These are phyloP conservation scores for Unio pictorum DNA, from an alignment of 2,888 invertebrate genomes.

Conservation along the genomic window DNA sequence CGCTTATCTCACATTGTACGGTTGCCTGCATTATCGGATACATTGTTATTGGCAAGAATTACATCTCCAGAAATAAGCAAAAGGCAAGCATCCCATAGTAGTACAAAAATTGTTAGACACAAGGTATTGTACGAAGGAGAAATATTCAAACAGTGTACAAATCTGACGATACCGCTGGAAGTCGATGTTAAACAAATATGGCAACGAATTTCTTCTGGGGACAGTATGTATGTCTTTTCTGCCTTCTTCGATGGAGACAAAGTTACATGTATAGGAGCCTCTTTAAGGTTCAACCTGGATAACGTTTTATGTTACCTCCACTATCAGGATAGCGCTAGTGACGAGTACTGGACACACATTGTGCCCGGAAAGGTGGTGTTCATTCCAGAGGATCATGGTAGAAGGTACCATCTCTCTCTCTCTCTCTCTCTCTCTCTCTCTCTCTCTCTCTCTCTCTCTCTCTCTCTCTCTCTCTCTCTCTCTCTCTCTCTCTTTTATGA, in stretches of 20 bases:
- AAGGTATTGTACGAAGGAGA: no score
- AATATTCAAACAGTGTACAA: conserved; percentile 2
- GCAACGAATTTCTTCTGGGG: conserved; percentile 5
- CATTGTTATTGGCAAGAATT: no score
- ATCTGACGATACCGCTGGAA: conserved; percentile 4
- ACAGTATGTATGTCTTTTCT: conserved; percentile 15
- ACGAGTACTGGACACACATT: background rate
- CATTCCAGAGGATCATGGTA: conserved; percentile 24
- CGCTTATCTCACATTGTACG: no score
- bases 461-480: no score
- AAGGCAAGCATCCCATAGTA: no score
- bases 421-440: background rate
- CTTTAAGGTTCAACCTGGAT: background rate
- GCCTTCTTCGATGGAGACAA: conserved; percentile 19
- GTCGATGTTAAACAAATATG: conserved; percentile 12
- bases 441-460: conserved; percentile 6
- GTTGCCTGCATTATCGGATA: no score
- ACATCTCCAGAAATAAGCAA: no score
- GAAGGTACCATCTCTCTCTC: conserved; percentile 12
- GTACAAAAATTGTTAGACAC: no score
- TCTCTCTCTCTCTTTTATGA: no score
- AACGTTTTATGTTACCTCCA: conserved; percentile 9
- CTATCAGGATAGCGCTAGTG: no score
- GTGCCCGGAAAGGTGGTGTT: background rate
- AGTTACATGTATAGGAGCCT: conserved; percentile 13